These are phyloP conservation scores for Aurelia aurita complex sp. Pacific DNA, from an alignment of 30 jellyfish, hydroid and myxozoan species.

Conservation along the genomic window DNA sequence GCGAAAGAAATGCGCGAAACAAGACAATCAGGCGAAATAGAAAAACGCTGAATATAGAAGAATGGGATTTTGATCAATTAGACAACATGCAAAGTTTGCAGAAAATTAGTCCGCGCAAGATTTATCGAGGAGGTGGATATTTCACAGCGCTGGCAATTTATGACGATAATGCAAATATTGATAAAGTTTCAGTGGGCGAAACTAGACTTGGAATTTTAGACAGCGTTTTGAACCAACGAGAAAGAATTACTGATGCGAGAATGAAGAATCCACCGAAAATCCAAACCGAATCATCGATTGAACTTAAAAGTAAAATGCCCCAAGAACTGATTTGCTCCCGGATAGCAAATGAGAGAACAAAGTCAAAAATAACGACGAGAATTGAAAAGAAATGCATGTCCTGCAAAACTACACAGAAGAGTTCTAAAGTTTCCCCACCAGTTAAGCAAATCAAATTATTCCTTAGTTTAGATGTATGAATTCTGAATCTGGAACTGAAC, in stretches of 20 bases:
- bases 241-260: neutral
- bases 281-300: neutral
- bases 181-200: slow-evolving; percentile 45
- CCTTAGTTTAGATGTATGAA: slow-evolving; percentile 25
- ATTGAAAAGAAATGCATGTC: slow-evolving; percentile 14
- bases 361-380: neutral
- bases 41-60: neutral
- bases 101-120: slow-evolving; percentile 45
- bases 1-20: neutral
- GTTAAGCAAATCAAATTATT: slow-evolving; percentile 24
- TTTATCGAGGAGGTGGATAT: slow-evolving; percentile 59
- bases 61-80: neutral
- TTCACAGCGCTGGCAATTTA: slow-evolving; percentile 52
- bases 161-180: slow-evolving; percentile 34
- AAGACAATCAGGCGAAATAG: neutral
- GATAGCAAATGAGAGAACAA: neutral
- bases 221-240: slow-evolving; percentile 11
- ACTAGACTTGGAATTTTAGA: slow-evolving; percentile 37
- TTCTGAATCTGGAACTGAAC: neutral
- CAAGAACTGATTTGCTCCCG: slow-evolving; percentile 42
- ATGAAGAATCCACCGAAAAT: slow-evolving; percentile 9
- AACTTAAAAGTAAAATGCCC: slow-evolving; percentile 33
- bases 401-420: slow-evolving; percentile 12
- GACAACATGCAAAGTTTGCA: neutral
- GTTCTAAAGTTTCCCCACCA: neutral